Evolutionary conservation across 2,797 vertebrate genomes (phyloP), one percentile per base, ranked within the genome.

Genomic region (Tachyglossus aculeatus): DNA sequence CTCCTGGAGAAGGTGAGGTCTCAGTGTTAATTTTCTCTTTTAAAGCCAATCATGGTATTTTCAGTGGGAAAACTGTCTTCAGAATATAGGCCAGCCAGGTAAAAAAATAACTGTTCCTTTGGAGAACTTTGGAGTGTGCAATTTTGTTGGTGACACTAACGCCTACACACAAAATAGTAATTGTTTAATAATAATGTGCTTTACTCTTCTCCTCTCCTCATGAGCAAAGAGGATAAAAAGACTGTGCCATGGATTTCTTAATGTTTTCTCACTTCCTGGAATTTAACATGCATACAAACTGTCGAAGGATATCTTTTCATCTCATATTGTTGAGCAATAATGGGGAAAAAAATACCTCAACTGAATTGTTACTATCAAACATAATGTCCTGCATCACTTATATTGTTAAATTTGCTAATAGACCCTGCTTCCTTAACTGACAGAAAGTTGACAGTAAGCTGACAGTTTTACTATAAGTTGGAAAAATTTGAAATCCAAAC

Each of bases 401-500:
- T 37, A 58, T 52, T 53, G 51, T 39, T 78, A 47, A 47, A 36
- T 64, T 71, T 68, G 67, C 50, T 82, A 76, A 65, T 0, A 5
- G 3, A 1, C 16, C 32, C 18, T 82, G 57, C 27, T 32, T 29
- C 39, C 69, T 67, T 34, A 67, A 77, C 12, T 78, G 74, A 64
- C 67, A 78, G 60, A n/a, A n/a, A n/a, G n/a, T n/a, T n/a, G n/a
- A n/a, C n/a, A n/a, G n/a, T 58, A 75, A 53, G 3, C 19, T 72
- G 57, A 59, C 56, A 57, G 25, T 21, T 39, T 44, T 52, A 44
- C 57, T 36, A 12, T 66, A 53, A 70, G 44, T 37, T 37, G 27
- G 64, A 47, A 75, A 74, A 55, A 37, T 60, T 70, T 25, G 72
- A 88, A 74, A 58, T 62, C 40, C 73, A 67, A 70, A 67, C 56